A percentile compares a stretch with the other conserved stretches of the same genome.
These are phyloP conservation scores for Pelosia muscerda DNA, from an alignment of 2,888 invertebrate species.

Conservation along the genomic window DNA sequence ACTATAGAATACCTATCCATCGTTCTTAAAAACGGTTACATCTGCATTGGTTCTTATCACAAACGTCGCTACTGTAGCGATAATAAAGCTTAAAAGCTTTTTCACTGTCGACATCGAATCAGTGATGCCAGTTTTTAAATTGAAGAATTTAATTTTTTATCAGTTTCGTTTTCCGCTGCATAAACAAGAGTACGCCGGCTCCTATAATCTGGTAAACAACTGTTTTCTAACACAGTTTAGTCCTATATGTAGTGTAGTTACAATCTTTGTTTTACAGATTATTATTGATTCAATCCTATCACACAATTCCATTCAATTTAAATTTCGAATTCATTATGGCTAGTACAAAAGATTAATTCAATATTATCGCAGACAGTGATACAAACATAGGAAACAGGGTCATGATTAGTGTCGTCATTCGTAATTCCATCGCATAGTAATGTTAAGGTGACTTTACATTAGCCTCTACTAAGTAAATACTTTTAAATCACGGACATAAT, in stretches of 20 bases:
- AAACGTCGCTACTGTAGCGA: background rate
- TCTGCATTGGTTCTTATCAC: background rate
- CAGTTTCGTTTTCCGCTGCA: background rate
- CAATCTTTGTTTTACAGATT: background rate
- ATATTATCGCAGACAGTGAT: slow-evolving; percentile 32
- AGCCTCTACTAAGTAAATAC: background rate
- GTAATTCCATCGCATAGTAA: slow-evolving; percentile 16
- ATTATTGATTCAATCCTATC: background rate
- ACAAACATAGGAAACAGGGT: slow-evolving; percentile 24
- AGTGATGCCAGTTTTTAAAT: background rate
- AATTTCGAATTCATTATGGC: slow-evolving; percentile 34
- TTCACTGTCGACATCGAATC: background rate
- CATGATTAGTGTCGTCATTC: slow-evolving; percentile 18
- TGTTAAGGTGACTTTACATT: slow-evolving; percentile 26
- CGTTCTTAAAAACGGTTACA: background rate
- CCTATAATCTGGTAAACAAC: background rate
- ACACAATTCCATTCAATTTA: slow-evolving; percentile 16
- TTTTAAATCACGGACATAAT: too few species aligned
- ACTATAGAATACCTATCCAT: background rate
- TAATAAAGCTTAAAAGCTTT: background rate
- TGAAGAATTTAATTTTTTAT: background rate
- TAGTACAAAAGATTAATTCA: slow-evolving; percentile 35
- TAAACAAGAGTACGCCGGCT: background rate
- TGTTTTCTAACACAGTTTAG: slow-evolving; percentile 2
- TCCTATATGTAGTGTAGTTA: background rate